A percentile compares a stretch with the other conserved stretches of the same genome.
Conservation (phyloP, 2,797 vertebrate species). For the Ptychobarbus kaznakovi region DNA sequence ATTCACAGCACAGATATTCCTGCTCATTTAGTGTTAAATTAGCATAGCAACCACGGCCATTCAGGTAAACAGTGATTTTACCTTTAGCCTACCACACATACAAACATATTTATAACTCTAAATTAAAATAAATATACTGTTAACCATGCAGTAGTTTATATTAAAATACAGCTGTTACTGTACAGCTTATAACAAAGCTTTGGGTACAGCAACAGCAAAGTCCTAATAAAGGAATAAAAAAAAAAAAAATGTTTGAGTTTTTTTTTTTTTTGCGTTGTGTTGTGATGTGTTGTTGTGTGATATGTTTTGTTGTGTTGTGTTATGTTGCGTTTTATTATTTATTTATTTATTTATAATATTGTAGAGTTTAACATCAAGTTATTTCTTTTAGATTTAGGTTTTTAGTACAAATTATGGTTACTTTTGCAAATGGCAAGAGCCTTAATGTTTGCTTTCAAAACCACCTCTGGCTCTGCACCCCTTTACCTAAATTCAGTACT, state of each 20-base stretch:
- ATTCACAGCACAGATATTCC: constrained; percentile 32
- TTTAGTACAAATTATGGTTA: neutral
- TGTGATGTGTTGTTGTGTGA: no score
- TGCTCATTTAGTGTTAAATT: constrained; percentile 46
- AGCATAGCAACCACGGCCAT: constrained; percentile 25
- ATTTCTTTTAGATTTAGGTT: neutral
- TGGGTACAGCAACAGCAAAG: neutral
- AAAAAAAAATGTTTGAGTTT: no score
- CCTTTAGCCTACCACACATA: neutral
- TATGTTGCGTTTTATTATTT: no score
- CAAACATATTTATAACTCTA: neutral
- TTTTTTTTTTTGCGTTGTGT: no score
- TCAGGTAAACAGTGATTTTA: constrained; percentile 21
- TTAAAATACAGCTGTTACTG: neutral
- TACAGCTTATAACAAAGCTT: neutral
- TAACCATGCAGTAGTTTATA: neutral
- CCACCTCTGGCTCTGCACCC: no score
- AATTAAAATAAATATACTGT: neutral
- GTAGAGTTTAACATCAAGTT: neutral
- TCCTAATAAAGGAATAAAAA: neutral
- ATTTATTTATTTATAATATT: neutral
- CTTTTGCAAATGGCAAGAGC: neutral
- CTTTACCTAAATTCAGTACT: no score
- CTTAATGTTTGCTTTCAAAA: no score
- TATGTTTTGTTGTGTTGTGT: no score